Percentiles rank a stretch among this genome's conserved stretches.
These are phyloP conservation scores for Tapirus terrestris DNA, from an alignment of 2,113 vertebrate species.

Conservation along the genomic window DNA sequence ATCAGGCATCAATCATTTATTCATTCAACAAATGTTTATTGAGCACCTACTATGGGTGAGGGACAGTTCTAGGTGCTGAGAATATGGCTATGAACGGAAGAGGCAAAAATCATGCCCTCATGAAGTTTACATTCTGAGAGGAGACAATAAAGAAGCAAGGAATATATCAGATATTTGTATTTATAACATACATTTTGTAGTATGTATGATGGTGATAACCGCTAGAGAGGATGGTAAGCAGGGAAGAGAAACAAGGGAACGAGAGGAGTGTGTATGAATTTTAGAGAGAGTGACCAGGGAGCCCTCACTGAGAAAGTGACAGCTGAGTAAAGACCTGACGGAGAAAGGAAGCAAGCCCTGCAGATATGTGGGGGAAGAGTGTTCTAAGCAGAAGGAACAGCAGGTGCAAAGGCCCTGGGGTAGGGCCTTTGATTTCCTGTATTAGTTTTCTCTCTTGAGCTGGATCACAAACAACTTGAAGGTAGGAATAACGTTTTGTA, in stretches of 20 bases:
- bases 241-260: not conserved
- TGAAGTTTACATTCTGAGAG: not conserved
- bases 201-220: not conserved
- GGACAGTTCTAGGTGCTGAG: not conserved
- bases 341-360: not conserved
- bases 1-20: not conserved
- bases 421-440: not conserved
- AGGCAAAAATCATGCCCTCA: not conserved
- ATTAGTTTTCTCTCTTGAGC: not conserved
- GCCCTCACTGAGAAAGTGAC: not conserved
- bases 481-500: not conserved
- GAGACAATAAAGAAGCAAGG: not conserved
- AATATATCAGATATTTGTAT: not conserved
- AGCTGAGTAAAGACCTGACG: not conserved
- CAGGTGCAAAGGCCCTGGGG: not conserved
- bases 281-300: not conserved
- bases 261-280: too few relatives aligned
- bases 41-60: not conserved
- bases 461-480: not conserved
- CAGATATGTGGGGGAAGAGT: too few relatives aligned
- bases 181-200: not conserved
- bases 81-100: not conserved
- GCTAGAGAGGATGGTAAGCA: not conserved
- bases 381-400: not conserved
- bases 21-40: not conserved